Base-by-base conservation (phyloP, 2,888 invertebrate species). In the Aethes cnicana region DNA sequence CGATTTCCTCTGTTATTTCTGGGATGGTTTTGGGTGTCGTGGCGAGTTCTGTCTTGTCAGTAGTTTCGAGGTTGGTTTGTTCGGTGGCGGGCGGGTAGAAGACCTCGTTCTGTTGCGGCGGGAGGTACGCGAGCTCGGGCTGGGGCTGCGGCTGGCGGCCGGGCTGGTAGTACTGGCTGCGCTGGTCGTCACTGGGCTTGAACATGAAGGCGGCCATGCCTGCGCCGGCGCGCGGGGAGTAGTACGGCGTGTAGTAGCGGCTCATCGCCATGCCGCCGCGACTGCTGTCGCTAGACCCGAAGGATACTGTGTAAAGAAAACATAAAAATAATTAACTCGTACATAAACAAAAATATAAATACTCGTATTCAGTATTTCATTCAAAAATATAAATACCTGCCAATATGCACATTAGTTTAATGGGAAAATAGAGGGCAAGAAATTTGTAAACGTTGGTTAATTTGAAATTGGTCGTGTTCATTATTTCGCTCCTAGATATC, bases 171-270 rank as follows among this genome's bases (percentile, higher is more conserved):
- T 86, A 87, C 59, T 83, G 85, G 62, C 81, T 73, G 33, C 78
- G 52, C n/a, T 59, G 62, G 6, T 75, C 69, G 36, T 79, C 77
- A 0, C 84, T 87, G 17, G 73, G 77, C 2, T 72, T 70, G 72
- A 73, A 76, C 83, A 88, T 80, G 68, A 86, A 83, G 36, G 86
- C 78, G 0, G 88, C 87, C 84, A 84, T 81, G 49, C 86, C 78
- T 0, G 74, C 80, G 12, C 80, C 72, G 0, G 74, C 61, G 5
- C 76, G 74, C 6, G 73, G 79, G 54, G 71, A 74, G 68, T 82
- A 82, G 67, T 85, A 85, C 0, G 89, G 89, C 62, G 81, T 87
- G 72, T 85, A 89, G 69, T 86, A 88, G 7, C 88, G 80, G 53
- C 83, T 89, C 59, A 87, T 47, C 2, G 81, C 85, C 75, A 88